phyloP scores from a whole-genome alignment of 1,140 invertebrate genomes.

The Diabrotica virgifera region DNA sequence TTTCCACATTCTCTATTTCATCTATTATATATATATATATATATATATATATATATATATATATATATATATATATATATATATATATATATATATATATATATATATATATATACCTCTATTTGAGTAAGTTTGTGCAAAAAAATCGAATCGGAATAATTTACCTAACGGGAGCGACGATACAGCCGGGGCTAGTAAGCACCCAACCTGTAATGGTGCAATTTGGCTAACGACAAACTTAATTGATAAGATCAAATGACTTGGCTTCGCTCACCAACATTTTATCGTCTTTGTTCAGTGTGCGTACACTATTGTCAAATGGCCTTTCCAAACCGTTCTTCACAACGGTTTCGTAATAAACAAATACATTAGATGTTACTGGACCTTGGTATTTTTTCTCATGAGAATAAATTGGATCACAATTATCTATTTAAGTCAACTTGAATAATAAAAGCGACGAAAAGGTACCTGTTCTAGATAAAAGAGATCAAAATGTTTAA shows the following conservation, averaged over 20 bases:
- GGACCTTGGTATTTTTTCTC: background rate
- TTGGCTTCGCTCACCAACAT: background rate
- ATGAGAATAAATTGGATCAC: constrained; percentile 1
- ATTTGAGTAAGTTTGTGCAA: background rate
- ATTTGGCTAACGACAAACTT: background rate
- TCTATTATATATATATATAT: background rate
- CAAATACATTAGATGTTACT: background rate
- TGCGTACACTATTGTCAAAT: background rate
- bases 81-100: background rate
- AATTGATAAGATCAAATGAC: constrained; percentile 3
- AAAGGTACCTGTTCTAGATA: too few relatives aligned
- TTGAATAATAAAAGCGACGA: too few relatives aligned
- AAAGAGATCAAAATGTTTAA: too few relatives aligned
- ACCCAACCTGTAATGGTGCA: background rate
- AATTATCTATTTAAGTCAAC: background rate
- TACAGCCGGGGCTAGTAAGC: background rate
- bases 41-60: constrained; percentile 3
- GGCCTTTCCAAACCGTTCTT: background rate
- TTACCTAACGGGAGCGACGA: background rate
- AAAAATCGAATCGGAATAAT: too few relatives aligned
- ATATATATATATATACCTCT: background rate
- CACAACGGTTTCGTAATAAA: background rate
- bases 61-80: background rate
- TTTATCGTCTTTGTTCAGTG: background rate
- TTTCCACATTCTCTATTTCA: too few relatives aligned